phyloP scores from a whole-genome alignment of 2,797 vertebrate species.

The Typhlichthys eigenmanni region DNA sequence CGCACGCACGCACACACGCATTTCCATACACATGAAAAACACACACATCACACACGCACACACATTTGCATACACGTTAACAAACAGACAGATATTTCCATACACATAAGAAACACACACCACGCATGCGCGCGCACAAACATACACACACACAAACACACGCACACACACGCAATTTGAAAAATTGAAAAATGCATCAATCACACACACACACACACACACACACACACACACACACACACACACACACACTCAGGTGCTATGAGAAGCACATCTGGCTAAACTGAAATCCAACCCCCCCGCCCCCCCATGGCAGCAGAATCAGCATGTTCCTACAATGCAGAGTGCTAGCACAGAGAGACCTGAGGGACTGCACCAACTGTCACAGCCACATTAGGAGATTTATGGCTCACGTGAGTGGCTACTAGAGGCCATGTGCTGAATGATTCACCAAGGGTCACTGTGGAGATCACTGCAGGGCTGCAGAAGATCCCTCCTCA shows the following conservation, averaged over 20 bases:
- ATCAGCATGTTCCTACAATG: slow-evolving; percentile 27
- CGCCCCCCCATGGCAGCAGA: background rate
- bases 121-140: too few relatives aligned
- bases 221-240: background rate
- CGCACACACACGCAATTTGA: too few relatives aligned
- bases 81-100: too few relatives aligned
- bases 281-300: slow-evolving; percentile 38
- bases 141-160: too few relatives aligned
- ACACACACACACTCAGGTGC: slow-evolving; percentile 2
- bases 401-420: slow-evolving; percentile 58
- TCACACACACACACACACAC: background rate
- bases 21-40: background rate
- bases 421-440: slow-evolving; percentile 58
- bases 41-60: slow-evolving; percentile 4
- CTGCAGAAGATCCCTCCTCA: slow-evolving; percentile 36
- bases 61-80: background rate
- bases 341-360: slow-evolving; percentile 29
- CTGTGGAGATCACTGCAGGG: slow-evolving; percentile 49
- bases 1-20: background rate
- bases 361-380: slow-evolving; percentile 51
- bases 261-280: slow-evolving; percentile 35
- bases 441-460: slow-evolving; percentile 66
- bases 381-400: slow-evolving; percentile 42
- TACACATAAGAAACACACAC: background rate
- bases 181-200: too few relatives aligned